Percentiles rank a stretch among this genome's conserved stretches.
Evolutionary conservation across 2,797 vertebrate genomes (phyloP).

Genomic region (Allobates femoralis): DNA sequence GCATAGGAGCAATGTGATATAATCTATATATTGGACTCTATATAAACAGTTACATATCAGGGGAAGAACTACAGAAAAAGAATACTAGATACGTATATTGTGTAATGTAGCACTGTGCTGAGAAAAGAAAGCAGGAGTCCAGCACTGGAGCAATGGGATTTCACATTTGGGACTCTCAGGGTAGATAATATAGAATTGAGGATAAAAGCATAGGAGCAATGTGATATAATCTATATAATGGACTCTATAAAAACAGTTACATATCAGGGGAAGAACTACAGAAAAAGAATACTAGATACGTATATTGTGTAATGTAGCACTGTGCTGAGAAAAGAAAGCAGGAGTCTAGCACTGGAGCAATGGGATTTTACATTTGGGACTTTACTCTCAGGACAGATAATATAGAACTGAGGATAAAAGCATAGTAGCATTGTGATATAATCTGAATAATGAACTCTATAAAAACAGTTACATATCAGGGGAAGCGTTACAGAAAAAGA

Average conservation of each 20-base stretch:
- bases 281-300: neutral
- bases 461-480: neutral
- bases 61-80: neutral
- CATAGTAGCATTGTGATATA: too few species aligned
- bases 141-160: neutral
- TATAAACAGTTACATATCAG: neutral
- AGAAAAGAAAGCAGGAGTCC: too few species aligned
- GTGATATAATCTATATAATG: too few species aligned
- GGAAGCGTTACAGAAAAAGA: neutral
- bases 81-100: neutral
- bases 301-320: too few species aligned
- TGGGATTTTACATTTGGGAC: neutral
- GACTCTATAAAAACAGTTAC: neutral
- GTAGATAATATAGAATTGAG: too few species aligned
- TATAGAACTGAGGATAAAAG: neutral
- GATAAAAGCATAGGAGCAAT: too few species aligned
- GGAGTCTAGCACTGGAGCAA: neutral
- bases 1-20: too few species aligned
- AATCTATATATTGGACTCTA: too few species aligned
- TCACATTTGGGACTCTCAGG: neutral
- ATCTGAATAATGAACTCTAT: too few species aligned
- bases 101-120: too few species aligned
- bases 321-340: too few species aligned
- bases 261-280: neutral
- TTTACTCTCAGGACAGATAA: neutral